These are phyloP conservation scores for Microctenopoma steveboyesi DNA, from an alignment of 2,797 vertebrate species.

Conservation along the genomic window DNA sequence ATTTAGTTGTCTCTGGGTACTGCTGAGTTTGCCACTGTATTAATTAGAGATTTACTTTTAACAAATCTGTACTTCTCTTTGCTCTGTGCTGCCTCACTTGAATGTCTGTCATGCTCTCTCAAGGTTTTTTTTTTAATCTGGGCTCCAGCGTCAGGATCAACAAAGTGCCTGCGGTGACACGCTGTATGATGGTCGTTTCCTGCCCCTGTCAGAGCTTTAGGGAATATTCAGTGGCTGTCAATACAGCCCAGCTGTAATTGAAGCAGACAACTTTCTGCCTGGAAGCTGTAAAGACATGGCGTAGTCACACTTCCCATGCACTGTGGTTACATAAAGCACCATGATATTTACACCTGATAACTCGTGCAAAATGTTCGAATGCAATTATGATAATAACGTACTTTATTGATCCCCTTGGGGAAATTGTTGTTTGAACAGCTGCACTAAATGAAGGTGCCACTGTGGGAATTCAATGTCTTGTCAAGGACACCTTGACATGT, in stretches of 20 bases:
- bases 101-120: conserved; percentile 54
- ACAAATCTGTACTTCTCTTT: conserved; percentile 23
- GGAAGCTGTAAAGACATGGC: conserved; percentile 52
- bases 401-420: too few species aligned
- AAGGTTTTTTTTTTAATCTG: conserved; percentile 45
- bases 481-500: too few species aligned
- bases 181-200: conserved; percentile 57
- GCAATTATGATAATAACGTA: not conserved
- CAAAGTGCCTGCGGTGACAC: conserved; percentile 61
- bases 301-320: conserved; percentile 36
- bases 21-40: conserved; percentile 43
- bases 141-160: conserved; percentile 46
- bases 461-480: too few species aligned
- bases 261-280: conserved; percentile 57
- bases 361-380: not conserved
- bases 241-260: conserved; percentile 57
- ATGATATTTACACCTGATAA: conserved; percentile 16
- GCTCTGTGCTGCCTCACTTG: conserved; percentile 29
- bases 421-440: too few species aligned
- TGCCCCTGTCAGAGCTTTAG: conserved; percentile 55
- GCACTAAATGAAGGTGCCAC: too few species aligned
- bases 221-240: conserved; percentile 59
- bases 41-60: conserved; percentile 58
- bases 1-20: conserved; percentile 42
- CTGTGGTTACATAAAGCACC: conserved; percentile 12